Percentiles rank a stretch among this genome's conserved stretches.
phyloP scores from a whole-genome alignment of 2,797 vertebrate genomes.

The Loriculus beryllinus region DNA sequence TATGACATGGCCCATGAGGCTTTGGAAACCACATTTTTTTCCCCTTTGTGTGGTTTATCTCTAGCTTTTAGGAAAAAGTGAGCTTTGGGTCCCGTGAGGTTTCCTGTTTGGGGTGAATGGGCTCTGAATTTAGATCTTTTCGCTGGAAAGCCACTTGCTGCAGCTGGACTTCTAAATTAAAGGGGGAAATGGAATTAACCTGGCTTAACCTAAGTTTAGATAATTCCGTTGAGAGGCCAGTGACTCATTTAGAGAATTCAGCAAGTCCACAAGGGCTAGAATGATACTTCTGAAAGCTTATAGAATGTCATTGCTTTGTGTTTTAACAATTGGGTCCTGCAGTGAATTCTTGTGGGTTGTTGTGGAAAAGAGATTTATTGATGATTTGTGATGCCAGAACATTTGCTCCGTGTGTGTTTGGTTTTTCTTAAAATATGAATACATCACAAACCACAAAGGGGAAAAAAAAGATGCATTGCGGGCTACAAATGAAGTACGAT shows the following conservation, averaged over 20 bases:
- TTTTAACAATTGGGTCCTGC: conserved; percentile 50
- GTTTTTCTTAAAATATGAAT: conserved; percentile 17
- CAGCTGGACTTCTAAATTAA: conserved; percentile 36
- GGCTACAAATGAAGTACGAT: neutral
- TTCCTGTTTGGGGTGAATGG: neutral
- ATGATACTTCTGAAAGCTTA: conserved; percentile 52
- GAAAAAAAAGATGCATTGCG: neutral
- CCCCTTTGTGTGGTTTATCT: neutral
- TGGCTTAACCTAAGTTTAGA: conserved; percentile 29
- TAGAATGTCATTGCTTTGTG: conserved; percentile 36
- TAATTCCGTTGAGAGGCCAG: conserved; percentile 37
- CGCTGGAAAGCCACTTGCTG: neutral
- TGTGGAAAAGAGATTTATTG: conserved; percentile 50
- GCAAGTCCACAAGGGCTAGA: conserved; percentile 31
- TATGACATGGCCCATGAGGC: neutral
- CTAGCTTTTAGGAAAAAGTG: conserved; percentile 26
- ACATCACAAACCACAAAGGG: neutral
- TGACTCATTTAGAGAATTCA: conserved; percentile 61
- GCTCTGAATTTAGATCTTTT: conserved; percentile 21
- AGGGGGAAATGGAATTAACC: conserved; percentile 13
- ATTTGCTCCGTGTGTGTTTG: neutral
- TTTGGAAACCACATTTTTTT: conserved; percentile 8
- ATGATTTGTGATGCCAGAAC: neutral
- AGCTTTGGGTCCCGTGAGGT: neutral
- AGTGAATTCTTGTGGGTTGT: conserved; percentile 58